These are phyloP conservation scores for Probosciger aterrimus DNA, from an alignment of 2,113 vertebrate genomes.

Conservation along the genomic window DNA sequence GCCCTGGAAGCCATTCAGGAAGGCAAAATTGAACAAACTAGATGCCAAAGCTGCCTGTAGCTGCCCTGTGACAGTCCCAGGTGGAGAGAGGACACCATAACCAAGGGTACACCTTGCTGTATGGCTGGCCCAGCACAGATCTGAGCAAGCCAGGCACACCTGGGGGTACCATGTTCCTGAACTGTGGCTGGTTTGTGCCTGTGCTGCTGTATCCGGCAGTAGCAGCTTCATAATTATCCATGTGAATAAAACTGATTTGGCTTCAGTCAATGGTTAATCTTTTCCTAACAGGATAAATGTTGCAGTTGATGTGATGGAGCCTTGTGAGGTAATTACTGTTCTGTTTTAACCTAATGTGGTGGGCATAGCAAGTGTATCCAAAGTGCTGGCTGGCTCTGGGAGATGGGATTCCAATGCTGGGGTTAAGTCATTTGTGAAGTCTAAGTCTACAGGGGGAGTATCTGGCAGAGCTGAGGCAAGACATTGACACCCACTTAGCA, in stretches of 20 bases:
- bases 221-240: not conserved
- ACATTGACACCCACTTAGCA: not conserved
- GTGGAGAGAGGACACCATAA: not conserved
- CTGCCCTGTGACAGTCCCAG: not conserved
- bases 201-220: not conserved
- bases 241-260: not conserved
- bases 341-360: not conserved
- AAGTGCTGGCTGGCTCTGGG: not conserved
- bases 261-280: not conserved
- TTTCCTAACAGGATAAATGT: not conserved
- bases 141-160: fast-evolving
- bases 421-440: not conserved
- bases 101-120: not conserved
- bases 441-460: not conserved
- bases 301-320: not conserved
- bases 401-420: not conserved
- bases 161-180: not conserved
- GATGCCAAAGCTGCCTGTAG: not conserved
- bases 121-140: not conserved
- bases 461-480: not conserved
- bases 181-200: not conserved
- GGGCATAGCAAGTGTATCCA: not conserved
- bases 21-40: not conserved
- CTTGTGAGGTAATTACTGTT: not conserved
- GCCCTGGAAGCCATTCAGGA: not conserved